Evolutionary conservation across 37 sponge, comb jelly and placozoan genomes (phyloP), one percentile per base, ranked within the genome.

Genomic region (Ianthella basta): DNA sequence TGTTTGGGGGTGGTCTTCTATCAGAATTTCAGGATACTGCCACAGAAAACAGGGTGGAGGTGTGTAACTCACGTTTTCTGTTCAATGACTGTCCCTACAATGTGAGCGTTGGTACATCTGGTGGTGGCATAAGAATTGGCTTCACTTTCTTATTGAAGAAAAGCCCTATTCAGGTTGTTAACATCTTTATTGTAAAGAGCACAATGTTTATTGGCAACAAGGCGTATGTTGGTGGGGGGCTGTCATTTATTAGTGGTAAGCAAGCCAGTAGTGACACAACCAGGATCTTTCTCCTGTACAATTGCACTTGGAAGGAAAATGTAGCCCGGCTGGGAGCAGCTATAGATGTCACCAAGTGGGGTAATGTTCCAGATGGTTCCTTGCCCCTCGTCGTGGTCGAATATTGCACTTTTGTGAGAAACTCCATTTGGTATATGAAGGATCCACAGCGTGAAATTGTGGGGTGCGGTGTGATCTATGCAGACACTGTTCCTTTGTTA

Each of bases 1-100:
- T 82, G 20, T 86, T 50, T 44, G 70, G 70, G 1, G 91, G 87
- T 44, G 90, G 90, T 15, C 72, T 82, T 0, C 44, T 86, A 10
- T 20, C 63, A 0, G 55, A 29, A 0, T 86, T 86, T 69, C 59
- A 77, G 2, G 91, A 91, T 33, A 18, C 23, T 0, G 75, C 87
- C 35, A 24, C 68, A 13, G 55, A 83, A 13, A 91, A 91, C 39
- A 56, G 80, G 0, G 79, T 91, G 0, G 0, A 12, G 4, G 72
- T 89, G 16, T 14, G 15, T 5, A 14, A 23, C 0, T 20, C 63
- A 0, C 36, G 10, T 0, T 86, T 86, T 69, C 44, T 63, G 2
- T 84, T 86, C 41, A 25, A 32, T 0, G 65, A 83, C 35, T 21
- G 55, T 21, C 55, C 79, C 16, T 86, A 91, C 39, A 56, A 79